These are phyloP conservation scores for Ophion obscuratus DNA, from an alignment of 2,888 invertebrate genomes.

Conservation along the genomic window DNA sequence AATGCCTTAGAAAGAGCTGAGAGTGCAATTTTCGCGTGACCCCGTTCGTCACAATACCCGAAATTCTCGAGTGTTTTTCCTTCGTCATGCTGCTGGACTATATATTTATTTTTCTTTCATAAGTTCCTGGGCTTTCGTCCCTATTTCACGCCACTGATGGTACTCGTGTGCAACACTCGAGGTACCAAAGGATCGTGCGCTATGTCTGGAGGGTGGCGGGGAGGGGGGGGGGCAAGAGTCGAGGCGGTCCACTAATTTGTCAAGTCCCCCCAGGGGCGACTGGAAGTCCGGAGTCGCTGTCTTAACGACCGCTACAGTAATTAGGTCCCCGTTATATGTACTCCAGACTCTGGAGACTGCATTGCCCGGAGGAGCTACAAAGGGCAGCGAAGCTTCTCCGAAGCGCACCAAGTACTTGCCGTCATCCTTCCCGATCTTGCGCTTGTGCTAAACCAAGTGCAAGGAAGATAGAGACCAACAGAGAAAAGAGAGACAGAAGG, in stretches of 20 bases:
- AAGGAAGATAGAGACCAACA: not conserved
- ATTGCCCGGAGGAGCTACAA: constrained; percentile 47
- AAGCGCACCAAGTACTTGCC: constrained; percentile 46
- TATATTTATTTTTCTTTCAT: constrained; percentile 23
- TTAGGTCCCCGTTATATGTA: constrained; percentile 67
- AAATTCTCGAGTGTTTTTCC: constrained; percentile 22
- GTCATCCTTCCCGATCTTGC: constrained; percentile 25
- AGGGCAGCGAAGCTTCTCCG: constrained; percentile 42
- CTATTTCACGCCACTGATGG: constrained; percentile 31
- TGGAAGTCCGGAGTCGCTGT: constrained; percentile 57
- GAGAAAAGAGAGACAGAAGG: not conserved
- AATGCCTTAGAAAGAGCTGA: not conserved
- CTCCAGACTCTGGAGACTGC: constrained; percentile 59
- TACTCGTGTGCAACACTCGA: constrained; percentile 52
- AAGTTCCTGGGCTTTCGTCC: constrained; percentile 2
- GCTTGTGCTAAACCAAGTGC: constrained; percentile 10
- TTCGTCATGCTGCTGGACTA: not conserved
- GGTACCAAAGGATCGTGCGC: constrained; percentile 56
- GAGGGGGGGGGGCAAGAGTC: constrained; percentile 22
- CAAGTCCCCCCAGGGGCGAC: constrained; percentile 54
- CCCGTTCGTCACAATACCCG: not conserved
- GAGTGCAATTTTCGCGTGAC: constrained; percentile 7
- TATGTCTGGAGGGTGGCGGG: constrained; percentile 21
- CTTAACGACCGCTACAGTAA: constrained; percentile 68
- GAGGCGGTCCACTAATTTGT: constrained; percentile 58